Base-by-base conservation (phyloP, 2,113 vertebrate species). In the Thunnus thynnus region DNA sequence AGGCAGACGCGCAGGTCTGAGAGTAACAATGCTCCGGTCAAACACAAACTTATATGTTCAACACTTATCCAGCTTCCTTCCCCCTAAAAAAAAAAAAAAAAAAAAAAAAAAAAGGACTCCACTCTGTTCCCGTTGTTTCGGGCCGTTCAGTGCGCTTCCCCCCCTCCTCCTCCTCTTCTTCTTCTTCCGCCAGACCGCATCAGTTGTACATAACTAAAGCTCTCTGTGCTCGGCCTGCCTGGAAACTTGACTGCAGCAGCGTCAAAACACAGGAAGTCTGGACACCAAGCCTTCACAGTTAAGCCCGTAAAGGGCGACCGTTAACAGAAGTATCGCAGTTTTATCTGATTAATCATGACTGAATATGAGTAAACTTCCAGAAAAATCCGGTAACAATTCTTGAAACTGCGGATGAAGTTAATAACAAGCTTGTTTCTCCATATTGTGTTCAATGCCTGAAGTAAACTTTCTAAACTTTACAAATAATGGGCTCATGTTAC, bases 41-140 rank as follows among this genome's bases (percentile, higher is more conserved):
- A 5, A 71, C 76, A 14, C 80, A 56, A 86, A 89, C 77, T 82
- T 91, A 85, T 84, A 88, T n/a, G 30, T 66, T 78, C 86, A 57
- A 82, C 86, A 66, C 86, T 74, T 81, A 56, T 89, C 80, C 85
- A 4, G 73, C 86, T 93, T 94, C 91, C 89, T 93, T 88, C 91
- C 86, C 89, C 11, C 56, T 20, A 1, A 3, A 22, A 47, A 41
- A 68, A 62, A 48, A 32, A 46, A 67, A 70, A 41, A 68, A 62
- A 48, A 32, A 46, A 67, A 32, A 46, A 67, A 70, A 41, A 68
- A 62, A 48, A 32, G 30, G 62, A 30, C 17, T 76, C 64, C 84
- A 41, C 86, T 91, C 55, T 81, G 80, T 82, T 80, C 89, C 78
- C 90, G 92, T 93, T 93, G 91, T 92, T 91, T 90, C 30, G 76